Percentiles rank a stretch among this genome's conserved stretches.
These are phyloP conservation scores for Gyps fulvus DNA, from an alignment of 2,113 vertebrate species.

Conservation along the genomic window DNA sequence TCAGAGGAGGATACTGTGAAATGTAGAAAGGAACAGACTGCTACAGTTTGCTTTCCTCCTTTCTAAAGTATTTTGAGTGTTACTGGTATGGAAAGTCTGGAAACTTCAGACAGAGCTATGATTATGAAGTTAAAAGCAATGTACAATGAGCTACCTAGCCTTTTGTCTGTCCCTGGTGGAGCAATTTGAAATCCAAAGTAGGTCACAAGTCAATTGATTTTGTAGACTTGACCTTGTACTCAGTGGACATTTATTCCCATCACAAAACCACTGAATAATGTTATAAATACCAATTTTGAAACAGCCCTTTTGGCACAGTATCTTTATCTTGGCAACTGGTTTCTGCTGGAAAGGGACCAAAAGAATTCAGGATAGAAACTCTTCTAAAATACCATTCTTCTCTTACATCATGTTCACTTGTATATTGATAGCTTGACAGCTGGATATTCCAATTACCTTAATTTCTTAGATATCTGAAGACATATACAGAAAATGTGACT, in stretches of 20 bases:
- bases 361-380: not conserved
- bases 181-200: not conserved
- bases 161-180: not conserved
- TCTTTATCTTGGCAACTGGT: conserved; percentile 48
- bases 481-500: not conserved
- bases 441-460: not conserved
- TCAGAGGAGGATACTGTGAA: not conserved
- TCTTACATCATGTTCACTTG: not conserved
- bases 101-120: not conserved
- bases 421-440: not conserved
- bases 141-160: not conserved
- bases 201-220: conserved; percentile 26
- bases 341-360: not conserved
- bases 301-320: conserved; percentile 35
- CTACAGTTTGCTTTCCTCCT: not conserved
- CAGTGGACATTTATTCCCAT: conserved; percentile 54
- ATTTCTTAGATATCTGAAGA: not conserved
- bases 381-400: not conserved
- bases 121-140: not conserved
- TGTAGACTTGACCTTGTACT: conserved; percentile 51
- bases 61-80: not conserved
- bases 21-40: not conserved
- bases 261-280: conserved; percentile 66
- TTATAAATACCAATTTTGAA: conserved; percentile 60
- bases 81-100: not conserved